Percentiles rank a stretch among this genome's conserved stretches.
Evolutionary conservation across 2,797 vertebrate species (phyloP).

Genomic region (Peromyscus aztecus): DNA sequence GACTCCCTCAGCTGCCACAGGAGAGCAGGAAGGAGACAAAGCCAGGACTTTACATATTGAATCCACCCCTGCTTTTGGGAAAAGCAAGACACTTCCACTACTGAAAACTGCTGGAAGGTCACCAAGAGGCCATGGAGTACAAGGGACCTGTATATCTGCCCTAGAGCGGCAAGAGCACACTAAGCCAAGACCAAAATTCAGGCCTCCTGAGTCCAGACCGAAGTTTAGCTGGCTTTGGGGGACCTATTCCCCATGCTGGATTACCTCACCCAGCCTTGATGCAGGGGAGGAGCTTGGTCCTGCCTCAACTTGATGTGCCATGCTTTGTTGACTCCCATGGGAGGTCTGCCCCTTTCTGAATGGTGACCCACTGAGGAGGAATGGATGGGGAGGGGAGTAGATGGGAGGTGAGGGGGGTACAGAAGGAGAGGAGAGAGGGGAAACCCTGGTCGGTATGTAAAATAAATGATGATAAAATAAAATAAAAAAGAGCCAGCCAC

Average conservation of each 20-base stretch:
- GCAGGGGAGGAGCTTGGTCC: neutral
- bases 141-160: neutral
- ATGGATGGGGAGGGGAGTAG: neutral
- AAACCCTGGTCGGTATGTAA: neutral
- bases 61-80: neutral
- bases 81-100: neutral
- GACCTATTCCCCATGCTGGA: neutral
- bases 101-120: conserved; percentile 20
- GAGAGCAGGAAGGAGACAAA: neutral
- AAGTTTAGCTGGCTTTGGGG: neutral
- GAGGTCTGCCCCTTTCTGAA: neutral
- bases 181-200: neutral
- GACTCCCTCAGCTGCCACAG: neutral
- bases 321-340: neutral
- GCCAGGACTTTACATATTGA: neutral
- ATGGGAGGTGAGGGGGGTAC: neutral
- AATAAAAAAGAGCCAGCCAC: rapidly evolving
- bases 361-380: neutral
- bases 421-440: neutral
- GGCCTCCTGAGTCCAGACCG: neutral
- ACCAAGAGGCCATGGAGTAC: neutral
- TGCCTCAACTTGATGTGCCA: neutral
- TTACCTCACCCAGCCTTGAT: neutral
- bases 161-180: neutral
- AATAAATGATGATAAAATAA: neutral